Base-by-base conservation (phyloP, 2,113 vertebrate species). In the Urocolius indicus region DNA sequence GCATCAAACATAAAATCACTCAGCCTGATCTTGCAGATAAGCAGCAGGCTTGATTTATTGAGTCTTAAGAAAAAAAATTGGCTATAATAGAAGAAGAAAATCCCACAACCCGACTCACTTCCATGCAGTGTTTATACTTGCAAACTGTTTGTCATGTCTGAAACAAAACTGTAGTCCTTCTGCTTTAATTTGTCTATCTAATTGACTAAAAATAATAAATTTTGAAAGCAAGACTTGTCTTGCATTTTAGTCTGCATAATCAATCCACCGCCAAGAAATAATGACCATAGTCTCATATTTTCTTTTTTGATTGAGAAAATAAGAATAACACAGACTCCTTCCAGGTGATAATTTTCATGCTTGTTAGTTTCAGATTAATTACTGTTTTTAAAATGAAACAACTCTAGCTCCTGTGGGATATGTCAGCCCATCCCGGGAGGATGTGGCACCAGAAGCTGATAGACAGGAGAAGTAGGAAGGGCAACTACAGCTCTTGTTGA, bases 81-180 rank as follows among this genome's bases (percentile, higher is more conserved):
- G 5, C 24, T 0, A 0, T 24, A 9, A 13, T 21, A 79, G 17
- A 51, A 81, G 10, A 7, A 74, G 46, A 13, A 63, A 23, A 15
- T 9, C 11, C 17, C 16, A 62, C 18, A 54, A 30, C 29, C 17
- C 49, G 18, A 8, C 27, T 89, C 0, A 7, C 72, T 87, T 6
- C 17, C 30, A 3, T 58, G 30, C 13, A 46, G 0, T 29, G 3
- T 36, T 63, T 46, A 89, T 78, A 61, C 9, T 11, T 7, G 3
- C 4, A 45, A 72, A 52, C 5, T 76, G 3, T 67, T 73, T 81
- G 58, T 5, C 20, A 5, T 11, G 3, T 71, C 85, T 78, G 34
- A 82, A 74, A 63, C 4, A 2, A 55, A 68, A 15, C 14, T 29
- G 8, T 36, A 4, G 3, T 91, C 11, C 12, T 78, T 48, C 38